Base-by-base conservation (phyloP, 2,113 vertebrate genomes). In the Campylomormyrus tamandua region DNA sequence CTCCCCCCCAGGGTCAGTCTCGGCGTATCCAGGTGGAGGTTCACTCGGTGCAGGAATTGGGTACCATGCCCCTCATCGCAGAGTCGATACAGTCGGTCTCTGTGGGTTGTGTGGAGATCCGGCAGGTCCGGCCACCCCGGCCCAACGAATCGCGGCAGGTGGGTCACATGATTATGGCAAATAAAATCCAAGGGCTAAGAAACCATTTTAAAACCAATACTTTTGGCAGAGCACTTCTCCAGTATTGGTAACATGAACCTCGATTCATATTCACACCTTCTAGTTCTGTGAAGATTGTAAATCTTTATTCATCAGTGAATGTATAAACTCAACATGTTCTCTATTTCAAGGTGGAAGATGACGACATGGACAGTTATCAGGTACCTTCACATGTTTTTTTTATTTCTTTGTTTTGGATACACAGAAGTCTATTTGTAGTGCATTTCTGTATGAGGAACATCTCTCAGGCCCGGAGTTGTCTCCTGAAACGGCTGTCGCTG, bases 281-380 rank as follows among this genome's bases (percentile, higher is more conserved):
- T 5, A 42, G 4, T 45, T 87, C n/a, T 53, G 27, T 87, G 13
- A 87, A 74, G 50, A 27, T 70, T 4, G 10, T 1, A n/a, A 46
- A 46, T 27, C 58, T 13, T n/a, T 83, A 24, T 56, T 83, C 35
- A 50, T 7, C 15, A 50, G 17, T 77, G 74, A 85, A 62, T 58
- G 39, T 31, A 45, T 35, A 13, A 56, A 56, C 31, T 58, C 5
- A 48, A 17, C 19, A 15, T 46, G 31, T 0, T 45, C 77, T 31
- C 49, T 11, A 24, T 17, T 84, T 85, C 3, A 89, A 85, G 89
- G 89, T 96, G 88, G 97, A 97, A 91, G 96, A 94, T 11, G 97
- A 99, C 15, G 98, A 99, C 93, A 98, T 99, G 97, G 98, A 99
- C 95, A 99, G 98, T 92, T 99, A 99, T 39, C 98, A 99, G 98